Evolutionary conservation across 1,140 invertebrate species (phyloP), one percentile per base, ranked within the genome.

Genomic region (Conopomorpha cramerella): DNA sequence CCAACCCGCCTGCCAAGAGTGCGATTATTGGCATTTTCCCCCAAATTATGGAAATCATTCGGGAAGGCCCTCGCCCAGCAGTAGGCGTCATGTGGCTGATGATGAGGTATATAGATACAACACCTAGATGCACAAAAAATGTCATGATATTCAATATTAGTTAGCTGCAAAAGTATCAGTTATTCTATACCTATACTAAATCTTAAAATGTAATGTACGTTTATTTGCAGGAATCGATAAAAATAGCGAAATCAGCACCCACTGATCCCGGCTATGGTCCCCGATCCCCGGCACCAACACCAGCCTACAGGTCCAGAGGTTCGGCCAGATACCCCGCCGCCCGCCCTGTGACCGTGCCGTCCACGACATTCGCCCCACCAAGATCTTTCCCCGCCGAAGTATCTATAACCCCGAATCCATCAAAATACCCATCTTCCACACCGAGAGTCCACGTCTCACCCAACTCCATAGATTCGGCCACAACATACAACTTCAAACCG

Each of bases 191-290:
- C n/a, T n/a, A n/a, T n/a, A n/a, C n/a, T n/a, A n/a, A 3, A 28
- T 19, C 32, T 29, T 37, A 25, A 8, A 38, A 16, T 16, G 8
- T n/a, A 4, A 27, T 27, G 34, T 1, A 41, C 6, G 40, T 40
- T 23, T 29, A 54, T 10, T 50, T 60, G 25, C 46, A 85, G 53
- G 82, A 88, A 25, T 87, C 88, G 12, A 72, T 90, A 1, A 81
- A 85, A 41, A 78, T 85, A 30, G 83, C 86, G n/a, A 90, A 90
- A 56, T 79, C 84, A 14, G 81, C 80, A 2, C 84, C 87, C 1
- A 79, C 85, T 0, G 82, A 84, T 43, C 79, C 81, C 36, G 87
- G 87, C 23, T 79, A 81, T 25, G 63, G 86, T n/a, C 72, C 82
- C 0, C 79, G 81, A 38, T 83, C 58, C 11, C 55, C 60, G 23